A percentile compares a stretch with the other conserved stretches of the same genome.
phyloP scores from a whole-genome alignment of 2,797 vertebrate species.

The Rhynchotus rufescens region DNA sequence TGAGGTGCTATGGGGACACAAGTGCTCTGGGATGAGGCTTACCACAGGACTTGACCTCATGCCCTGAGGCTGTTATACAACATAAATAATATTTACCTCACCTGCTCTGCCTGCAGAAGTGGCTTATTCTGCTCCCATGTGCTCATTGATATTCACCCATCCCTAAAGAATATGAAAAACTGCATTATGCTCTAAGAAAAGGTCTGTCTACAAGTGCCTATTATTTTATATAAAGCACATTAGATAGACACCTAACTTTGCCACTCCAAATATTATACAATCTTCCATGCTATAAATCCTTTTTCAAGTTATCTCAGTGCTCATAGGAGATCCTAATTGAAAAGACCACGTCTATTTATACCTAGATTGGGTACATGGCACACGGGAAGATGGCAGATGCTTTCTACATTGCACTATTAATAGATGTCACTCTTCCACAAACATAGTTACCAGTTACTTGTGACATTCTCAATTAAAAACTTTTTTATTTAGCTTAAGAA shows the following conservation, averaged over 20 bases:
- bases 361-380: neutral
- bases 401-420: neutral
- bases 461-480: neutral
- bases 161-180: neutral
- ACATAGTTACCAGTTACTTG: neutral
- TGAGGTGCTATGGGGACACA: accelerated
- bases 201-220: neutral
- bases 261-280: too few species aligned
- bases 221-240: neutral
- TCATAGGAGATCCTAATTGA: neutral
- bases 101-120: neutral
- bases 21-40: neutral
- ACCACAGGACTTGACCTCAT: neutral
- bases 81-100: neutral
- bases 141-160: neutral
- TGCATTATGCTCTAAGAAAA: neutral
- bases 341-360: neutral
- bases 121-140: neutral
- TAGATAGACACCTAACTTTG: neutral
- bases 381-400: accelerated
- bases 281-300: neutral
- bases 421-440: neutral
- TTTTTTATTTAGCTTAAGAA: neutral
- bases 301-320: neutral
- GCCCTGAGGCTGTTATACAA: neutral